Base-by-base conservation (phyloP, 2,113 vertebrate species). In the Varanus salvator region DNA sequence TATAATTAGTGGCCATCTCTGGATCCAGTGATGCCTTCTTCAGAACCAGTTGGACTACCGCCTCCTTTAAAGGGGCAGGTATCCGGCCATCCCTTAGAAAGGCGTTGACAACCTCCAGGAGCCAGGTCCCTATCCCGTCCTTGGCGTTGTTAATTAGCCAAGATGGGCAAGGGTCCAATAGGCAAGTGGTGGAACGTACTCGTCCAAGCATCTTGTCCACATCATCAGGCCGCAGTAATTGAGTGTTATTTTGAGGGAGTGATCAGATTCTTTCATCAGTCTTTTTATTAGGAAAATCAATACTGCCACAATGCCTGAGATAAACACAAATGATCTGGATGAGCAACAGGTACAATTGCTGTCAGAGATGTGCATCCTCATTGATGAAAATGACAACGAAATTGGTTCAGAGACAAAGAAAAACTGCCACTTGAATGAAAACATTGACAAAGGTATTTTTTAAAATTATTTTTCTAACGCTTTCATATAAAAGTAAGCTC, bases 351-450 rank as follows among this genome's bases (percentile, higher is more conserved):
- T 99, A 89, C 97, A 97, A 95, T 97, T 99, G n/a, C 95, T 99
- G 91, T 92, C 98, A 0, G 99, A 99, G 96, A 99, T 98, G 99
- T 99, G 99, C 94, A 99, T 99, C 93, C 95, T 99, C 29, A 97
- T 99, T 0, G 98, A 99, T 34, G 98, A 98, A 89, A 93, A 99
- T 11, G 99, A 99, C 93, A 94, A 92, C 0, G 97, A 92, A 92
- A 97, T 98, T 1, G 99, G 99, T 77, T 98, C 98, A 0, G 99
- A 99, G 34, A 98, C 97, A 25, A 99, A 99, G 96, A 99, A 98
- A 86, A 99, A 99, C 95, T 99, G 99, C 88, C 99, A 99, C 84
- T 96, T 99, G 48, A 99, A 99, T 91, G 97, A 97, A 66, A 99
- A 99, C 94, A 99, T 99, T 25, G 97, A 98, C 80, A 98, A 98